phyloP scores from a whole-genome alignment of 2,113 vertebrate species.

The Talpa occidentalis region DNA sequence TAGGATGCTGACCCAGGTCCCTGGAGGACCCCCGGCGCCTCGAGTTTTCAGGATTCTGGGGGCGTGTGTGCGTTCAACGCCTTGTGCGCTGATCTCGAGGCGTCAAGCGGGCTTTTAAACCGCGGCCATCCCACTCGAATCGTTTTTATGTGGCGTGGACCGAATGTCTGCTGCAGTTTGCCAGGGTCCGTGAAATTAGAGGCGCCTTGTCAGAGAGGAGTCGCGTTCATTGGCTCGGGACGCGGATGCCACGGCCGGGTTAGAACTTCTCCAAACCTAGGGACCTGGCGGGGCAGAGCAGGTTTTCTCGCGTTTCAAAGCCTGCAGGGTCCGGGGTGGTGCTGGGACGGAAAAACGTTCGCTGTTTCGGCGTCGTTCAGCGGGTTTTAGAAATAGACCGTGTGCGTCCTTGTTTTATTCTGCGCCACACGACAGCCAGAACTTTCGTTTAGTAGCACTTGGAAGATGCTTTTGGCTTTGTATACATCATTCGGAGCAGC shows the following conservation, averaged over 20 bases:
- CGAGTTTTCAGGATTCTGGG: background rate
- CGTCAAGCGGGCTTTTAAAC: background rate
- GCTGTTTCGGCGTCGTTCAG: background rate
- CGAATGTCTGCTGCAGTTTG: background rate
- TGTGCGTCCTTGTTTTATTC: background rate
- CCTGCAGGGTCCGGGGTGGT: background rate
- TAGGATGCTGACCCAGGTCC: background rate
- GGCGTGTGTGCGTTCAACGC: background rate
- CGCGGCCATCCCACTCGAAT: background rate
- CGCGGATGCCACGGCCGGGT: background rate
- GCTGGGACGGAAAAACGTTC: background rate
- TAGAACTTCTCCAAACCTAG: background rate
- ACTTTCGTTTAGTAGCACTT: constrained; percentile 2
- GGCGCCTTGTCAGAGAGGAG: constrained; percentile 56
- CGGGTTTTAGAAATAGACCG: background rate
- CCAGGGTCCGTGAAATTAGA: constrained; percentile 63
- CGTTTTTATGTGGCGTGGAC: constrained; percentile 30
- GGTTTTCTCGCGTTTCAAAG: background rate
- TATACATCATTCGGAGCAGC: background rate
- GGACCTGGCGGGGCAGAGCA: background rate
- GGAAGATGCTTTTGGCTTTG: background rate
- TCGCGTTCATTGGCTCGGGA: constrained; percentile 54
- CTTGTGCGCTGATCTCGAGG: background rate
- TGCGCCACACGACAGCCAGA: background rate
- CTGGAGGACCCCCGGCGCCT: background rate